Base-by-base conservation (phyloP, 37 sponge, comb jelly and placozoan genomes). In the Tethya wilhelma region DNA sequence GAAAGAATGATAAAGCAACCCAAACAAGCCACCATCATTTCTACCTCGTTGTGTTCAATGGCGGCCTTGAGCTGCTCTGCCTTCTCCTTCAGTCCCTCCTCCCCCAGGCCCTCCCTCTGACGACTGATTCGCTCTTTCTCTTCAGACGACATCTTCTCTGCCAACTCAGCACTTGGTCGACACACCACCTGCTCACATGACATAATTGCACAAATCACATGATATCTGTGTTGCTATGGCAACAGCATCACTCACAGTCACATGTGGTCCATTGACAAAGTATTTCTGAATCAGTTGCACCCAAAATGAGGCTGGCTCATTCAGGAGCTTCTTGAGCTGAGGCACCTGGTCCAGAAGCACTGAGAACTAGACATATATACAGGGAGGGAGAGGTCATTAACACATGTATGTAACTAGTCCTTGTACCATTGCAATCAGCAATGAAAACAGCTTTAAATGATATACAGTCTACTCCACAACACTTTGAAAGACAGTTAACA, bases 81-180 rank as follows among this genome's bases (percentile, higher is more conserved):
- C 45, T 60, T 91, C 68, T 59, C 38, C 56, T 76, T 73, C 56
- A 97, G 71, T 23, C 88, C 89, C 12, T 71, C 89, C 66, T 93
- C 90, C 37, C 96, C 96, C 19, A 95, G 73, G 0, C 20, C 17
- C 30, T 75, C 64, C 26, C 31, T 45, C 78, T 91, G 96, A 62
- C 73, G 17, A 19, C 31, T 46, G 0, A 96, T 33, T 59, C 99
- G 59, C 38, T 74, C 83, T 32, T 86, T 75, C 77, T 96, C 99
- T n/a, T 91, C 88, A 8, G 36, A 7, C 5, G 77, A 67, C 81
- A 93, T 89, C 36, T 67, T 49, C 59, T 45, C 74, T 5, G 89
- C 86, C 46, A 91, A 64, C 56, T 82, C 88, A 28, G 73, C 23
- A 86, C 94, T 96, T 0, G 99, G 99, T n/a, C 75, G 57, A 4